Conservation (phyloP, 2,113 vertebrate genomes). For the Carassius gibelio region DNA sequence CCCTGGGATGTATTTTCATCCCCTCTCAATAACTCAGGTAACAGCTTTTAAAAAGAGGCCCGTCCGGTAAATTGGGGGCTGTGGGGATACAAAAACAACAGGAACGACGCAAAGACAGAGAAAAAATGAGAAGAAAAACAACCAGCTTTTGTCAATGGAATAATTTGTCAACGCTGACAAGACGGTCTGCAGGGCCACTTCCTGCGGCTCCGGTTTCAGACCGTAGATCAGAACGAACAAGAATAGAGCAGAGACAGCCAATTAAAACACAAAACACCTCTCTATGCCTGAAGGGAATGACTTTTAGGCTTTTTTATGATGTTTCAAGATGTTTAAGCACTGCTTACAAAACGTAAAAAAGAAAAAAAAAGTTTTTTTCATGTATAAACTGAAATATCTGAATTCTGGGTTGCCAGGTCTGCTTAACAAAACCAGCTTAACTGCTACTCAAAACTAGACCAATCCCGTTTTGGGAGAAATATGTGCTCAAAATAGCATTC, state of each 20-base stretch:
- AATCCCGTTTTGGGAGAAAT: too few species aligned
- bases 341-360: neutral
- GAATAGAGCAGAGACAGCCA: slow-evolving; percentile 45
- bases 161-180: slow-evolving; percentile 78
- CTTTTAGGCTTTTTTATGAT: slow-evolving; percentile 25
- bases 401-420: neutral
- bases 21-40: slow-evolving; percentile 73
- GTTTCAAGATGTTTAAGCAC: neutral
- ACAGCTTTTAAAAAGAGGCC: slow-evolving; percentile 61
- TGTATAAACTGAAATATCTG: neutral
- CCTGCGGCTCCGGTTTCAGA: slow-evolving; percentile 81
- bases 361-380: too few species aligned
- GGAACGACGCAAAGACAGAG: slow-evolving; percentile 50
- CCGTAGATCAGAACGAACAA: slow-evolving; percentile 63
- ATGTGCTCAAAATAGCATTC: too few species aligned
- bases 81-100: slow-evolving; percentile 65
- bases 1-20: slow-evolving; percentile 45
- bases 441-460: too few species aligned
- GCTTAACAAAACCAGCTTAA: too few species aligned
- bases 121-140: slow-evolving; percentile 59
- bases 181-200: slow-evolving; percentile 82
- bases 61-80: slow-evolving; percentile 36
- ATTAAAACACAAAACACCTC: slow-evolving; percentile 51
- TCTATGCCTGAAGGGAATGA: slow-evolving; percentile 18
- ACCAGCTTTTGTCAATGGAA: slow-evolving; percentile 64